phyloP scores from a whole-genome alignment of 2,797 vertebrate genomes.

The Pipistrellus kuhlii region DNA sequence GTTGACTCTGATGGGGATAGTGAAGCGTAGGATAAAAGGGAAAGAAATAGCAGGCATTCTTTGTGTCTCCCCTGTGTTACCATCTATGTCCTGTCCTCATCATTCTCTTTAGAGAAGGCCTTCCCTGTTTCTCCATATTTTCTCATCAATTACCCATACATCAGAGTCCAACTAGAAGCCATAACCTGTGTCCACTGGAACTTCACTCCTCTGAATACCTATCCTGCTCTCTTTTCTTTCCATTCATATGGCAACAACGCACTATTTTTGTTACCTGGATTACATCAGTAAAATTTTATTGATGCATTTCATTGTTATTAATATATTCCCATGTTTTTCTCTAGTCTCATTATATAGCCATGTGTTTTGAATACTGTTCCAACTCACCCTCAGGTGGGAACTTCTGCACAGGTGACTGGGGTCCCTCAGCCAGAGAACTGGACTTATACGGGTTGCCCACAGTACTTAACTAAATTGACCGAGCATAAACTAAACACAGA shows the following conservation, averaged over 20 bases:
- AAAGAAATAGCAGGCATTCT: background rate
- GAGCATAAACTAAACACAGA: too few relatives aligned
- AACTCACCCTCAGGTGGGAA: too few relatives aligned
- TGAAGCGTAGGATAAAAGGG: background rate
- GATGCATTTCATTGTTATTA: background rate
- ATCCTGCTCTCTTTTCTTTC: background rate
- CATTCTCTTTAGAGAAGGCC: background rate
- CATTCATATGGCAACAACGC: background rate
- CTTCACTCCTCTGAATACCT: background rate
- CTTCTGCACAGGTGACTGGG: too few relatives aligned
- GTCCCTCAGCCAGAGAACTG: too few relatives aligned
- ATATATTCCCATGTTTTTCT: background rate
- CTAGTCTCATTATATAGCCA: background rate
- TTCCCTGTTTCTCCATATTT: background rate
- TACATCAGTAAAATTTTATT: background rate
- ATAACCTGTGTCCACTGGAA: background rate
- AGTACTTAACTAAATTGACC: too few relatives aligned
- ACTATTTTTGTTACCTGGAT: background rate
- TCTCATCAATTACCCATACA: background rate
- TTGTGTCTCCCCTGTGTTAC: background rate
- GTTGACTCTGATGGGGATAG: background rate
- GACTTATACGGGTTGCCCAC: too few relatives aligned
- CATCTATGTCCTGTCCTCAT: background rate
- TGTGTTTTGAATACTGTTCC: background rate
- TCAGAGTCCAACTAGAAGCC: background rate